Base-by-base conservation (phyloP, 2,888 invertebrate genomes). In the Dryomyza anilis region DNA sequence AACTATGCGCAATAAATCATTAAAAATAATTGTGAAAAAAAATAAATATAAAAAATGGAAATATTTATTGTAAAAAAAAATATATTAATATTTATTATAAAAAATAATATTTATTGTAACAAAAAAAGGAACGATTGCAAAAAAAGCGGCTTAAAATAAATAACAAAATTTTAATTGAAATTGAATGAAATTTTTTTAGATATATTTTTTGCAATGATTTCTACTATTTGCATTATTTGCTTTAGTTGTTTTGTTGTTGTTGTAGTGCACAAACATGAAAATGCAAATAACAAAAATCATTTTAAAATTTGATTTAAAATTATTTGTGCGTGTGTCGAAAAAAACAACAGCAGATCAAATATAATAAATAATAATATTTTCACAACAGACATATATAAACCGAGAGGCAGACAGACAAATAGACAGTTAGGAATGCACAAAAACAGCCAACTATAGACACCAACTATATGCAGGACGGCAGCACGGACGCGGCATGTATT, bases 241-340 rank as follows among this genome's bases (percentile, higher is more conserved):
- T 48, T 19, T 48, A 3, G 12, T 48, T 48, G 2, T 21, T 48
- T 59, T 59, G 48, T 33, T 30, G 59, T 46, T 46, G 46, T 48
- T 33, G 19, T 62, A 23, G 29, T 27, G 46, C 14, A 19, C 46
- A 63, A 45, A 61, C 39, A 52, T 39, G 21, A 36, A 61, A 46
- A 30, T 25, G 43, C 30, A 63, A 55, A 55, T 33, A 55, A 21
- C 33, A 55, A 33, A 55, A 36, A 36, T 55, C 55, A 55, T 55
- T 55, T 55, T 23, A 10, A 55, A 55, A 55, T 55, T 55, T 30
- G 55, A 33, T 55, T 55, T 55, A 10, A 33, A 55, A 33, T 55
- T 33, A 55, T 55, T 55, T 55, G 36, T 55, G 55, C 16, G 33
- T 55, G 16, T 55, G 33, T 25, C 16, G 30, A 27, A 19, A 30